Base-by-base conservation (phyloP, 2,888 invertebrate genomes). In the Drosophila prolongata region DNA sequence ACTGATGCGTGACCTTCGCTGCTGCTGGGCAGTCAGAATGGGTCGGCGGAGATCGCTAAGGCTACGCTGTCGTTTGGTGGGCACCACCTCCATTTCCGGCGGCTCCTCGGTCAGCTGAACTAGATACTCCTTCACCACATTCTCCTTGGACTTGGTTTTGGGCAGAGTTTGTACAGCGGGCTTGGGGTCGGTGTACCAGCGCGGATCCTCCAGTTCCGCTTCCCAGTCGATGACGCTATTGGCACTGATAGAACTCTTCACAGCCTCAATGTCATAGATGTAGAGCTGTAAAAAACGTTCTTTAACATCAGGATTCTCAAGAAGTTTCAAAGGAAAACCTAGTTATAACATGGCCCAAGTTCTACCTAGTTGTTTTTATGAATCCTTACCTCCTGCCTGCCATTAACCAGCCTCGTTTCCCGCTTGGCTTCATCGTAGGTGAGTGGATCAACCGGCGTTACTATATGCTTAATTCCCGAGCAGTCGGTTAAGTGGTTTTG, bases 201-300 rank as follows among this genome's bases (percentile, higher is more conserved):
- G 90, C 6, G 90, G 90, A 76, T 90, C 79, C 38, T 90, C 80
- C 11, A 90, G 70, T 50, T 90, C 90, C 1, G 90, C 87, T 27
- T 90, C 87, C 66, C 89, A 80, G 60, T 91, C 90, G 27, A 90
- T 80, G 1, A 57, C 13, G 27, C 43, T 66, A 11, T 34, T 74
- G 49, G 24, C 57, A 71, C 0, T 43, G 53, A 1, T 44, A 14
- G n/a, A 24, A 49, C 3, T 56, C 27, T 4, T 53, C 2, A 90
- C 79, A 4, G 86, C 90, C 4, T 76, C 74, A 5, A 83, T 80
- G 16, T 90, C 87, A 46, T 90, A 90, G 49, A 90, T 78, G 8
- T 72, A 57, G 27, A 89, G 71, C 90, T 90, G 43, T 0, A 62
- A 57, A n/a, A 11, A 16, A 6, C 35, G 3, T 38, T 1, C 8